A percentile compares a stretch with the other conserved stretches of the same genome.
These are phyloP conservation scores for Penelope pileata DNA, from an alignment of 2,113 vertebrate species.

Conservation along the genomic window DNA sequence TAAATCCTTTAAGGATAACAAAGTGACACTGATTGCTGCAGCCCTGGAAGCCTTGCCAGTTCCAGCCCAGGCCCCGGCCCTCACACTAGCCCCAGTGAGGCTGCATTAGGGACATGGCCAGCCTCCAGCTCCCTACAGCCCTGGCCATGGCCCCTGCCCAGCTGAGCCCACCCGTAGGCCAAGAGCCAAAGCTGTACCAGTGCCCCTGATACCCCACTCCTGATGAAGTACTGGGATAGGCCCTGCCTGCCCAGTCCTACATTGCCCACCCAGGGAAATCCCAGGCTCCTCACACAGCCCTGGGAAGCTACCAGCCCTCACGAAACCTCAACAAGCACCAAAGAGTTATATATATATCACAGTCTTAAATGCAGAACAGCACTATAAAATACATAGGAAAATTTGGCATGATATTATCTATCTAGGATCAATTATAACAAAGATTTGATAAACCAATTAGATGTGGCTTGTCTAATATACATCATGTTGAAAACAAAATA, in stretches of 20 bases:
- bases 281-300: accelerated
- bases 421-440: neutral
- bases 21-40: neutral
- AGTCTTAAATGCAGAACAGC: neutral
- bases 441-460: neutral
- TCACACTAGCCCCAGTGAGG: neutral
- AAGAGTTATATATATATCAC: neutral
- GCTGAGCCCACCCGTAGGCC: neutral
- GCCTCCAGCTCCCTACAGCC: neutral
- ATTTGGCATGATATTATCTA: neutral
- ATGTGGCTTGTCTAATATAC: neutral
- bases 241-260: neutral
- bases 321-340: neutral
- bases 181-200: no score
- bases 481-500: neutral
- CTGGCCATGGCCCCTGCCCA: neutral
- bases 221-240: no score
- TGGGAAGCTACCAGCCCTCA: neutral
- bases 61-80: neutral
- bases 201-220: neutral
- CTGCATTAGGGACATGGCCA: neutral
- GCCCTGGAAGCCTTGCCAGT: neutral
- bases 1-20: neutral
- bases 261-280: neutral
- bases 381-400: neutral